These are phyloP conservation scores for Synergus itoensis DNA, from an alignment of 2,888 invertebrate genomes.

Conservation along the genomic window DNA sequence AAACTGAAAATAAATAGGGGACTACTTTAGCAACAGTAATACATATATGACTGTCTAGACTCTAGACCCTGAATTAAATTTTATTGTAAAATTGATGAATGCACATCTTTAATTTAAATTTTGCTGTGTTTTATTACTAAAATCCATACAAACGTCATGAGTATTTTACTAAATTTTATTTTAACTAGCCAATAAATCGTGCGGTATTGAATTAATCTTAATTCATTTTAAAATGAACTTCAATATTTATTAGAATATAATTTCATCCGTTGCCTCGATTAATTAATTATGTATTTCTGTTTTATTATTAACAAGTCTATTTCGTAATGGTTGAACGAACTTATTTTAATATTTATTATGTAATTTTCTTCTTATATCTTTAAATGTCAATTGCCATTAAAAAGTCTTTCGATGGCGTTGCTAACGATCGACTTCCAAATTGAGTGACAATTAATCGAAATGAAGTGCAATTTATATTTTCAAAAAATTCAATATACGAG, in stretches of 20 bases:
- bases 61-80: background rate
- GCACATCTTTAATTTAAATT: too few species aligned
- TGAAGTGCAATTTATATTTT: background rate
- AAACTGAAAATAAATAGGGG: background rate
- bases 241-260: background rate
- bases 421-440: background rate
- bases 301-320: background rate
- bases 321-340: background rate
- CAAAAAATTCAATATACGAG: background rate
- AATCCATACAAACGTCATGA: too few species aligned
- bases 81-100: background rate
- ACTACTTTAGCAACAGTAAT: background rate
- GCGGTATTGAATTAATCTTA: background rate
- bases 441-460: background rate
- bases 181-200: background rate
- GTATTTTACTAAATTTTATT: background rate
- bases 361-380: background rate
- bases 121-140: too few species aligned
- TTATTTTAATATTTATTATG: background rate
- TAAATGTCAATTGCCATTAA: background rate
- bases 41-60: background rate
- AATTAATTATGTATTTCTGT: background rate
- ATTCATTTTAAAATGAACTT: background rate
- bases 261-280: background rate
- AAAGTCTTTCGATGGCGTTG: background rate